These are phyloP conservation scores for Pseudopodoces humilis DNA, from an alignment of 2,113 vertebrate genomes.

Conservation along the genomic window DNA sequence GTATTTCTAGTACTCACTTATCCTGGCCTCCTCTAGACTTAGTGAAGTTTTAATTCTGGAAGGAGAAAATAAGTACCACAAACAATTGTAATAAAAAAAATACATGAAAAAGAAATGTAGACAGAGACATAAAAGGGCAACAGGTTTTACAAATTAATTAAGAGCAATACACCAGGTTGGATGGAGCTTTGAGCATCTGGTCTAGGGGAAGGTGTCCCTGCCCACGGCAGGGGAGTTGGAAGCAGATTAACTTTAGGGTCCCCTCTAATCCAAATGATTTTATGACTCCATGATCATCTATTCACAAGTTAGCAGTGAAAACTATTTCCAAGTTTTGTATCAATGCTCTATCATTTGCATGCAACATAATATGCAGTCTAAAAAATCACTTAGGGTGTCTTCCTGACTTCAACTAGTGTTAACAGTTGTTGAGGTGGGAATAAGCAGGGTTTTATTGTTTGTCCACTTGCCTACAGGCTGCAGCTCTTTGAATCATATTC, in stretches of 20 bases:
- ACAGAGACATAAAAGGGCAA: background rate
- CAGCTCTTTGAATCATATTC: background rate
- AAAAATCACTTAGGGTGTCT: background rate
- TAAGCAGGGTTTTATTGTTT: background rate
- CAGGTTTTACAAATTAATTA: background rate
- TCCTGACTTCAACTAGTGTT: background rate
- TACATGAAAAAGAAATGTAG: background rate
- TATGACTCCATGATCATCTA: background rate
- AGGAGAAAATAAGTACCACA: background rate
- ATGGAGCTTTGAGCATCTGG: background rate
- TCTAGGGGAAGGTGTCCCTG: background rate
- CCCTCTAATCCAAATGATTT: background rate
- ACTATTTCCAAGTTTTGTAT: background rate
- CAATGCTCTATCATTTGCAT: background rate
- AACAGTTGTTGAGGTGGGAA: background rate
- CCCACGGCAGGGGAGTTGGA: accelerated
- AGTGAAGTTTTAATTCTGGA: background rate
- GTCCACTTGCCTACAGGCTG: background rate
- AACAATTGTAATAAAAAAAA: background rate
- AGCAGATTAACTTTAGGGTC: background rate
- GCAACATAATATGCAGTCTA: background rate
- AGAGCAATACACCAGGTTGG: background rate
- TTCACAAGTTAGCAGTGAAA: background rate
- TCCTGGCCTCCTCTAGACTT: background rate
- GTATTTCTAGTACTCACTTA: background rate